Evolutionary conservation across 1,140 invertebrate genomes (phyloP).

Genomic region (Formica exsecta): DNA sequence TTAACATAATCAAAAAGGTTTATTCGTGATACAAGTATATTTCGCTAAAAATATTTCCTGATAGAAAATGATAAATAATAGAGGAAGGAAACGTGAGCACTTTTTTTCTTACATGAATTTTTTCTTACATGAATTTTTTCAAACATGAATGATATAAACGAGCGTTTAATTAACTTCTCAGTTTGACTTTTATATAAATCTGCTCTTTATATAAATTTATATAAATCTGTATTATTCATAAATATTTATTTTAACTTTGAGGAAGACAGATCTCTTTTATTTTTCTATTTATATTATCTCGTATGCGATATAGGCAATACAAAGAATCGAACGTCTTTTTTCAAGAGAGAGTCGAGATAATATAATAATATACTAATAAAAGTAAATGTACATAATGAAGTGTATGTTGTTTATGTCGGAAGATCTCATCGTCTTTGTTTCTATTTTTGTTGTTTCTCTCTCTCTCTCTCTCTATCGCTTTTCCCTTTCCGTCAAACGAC

Average conservation of each 20-base stretch:
- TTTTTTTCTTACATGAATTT: neutral
- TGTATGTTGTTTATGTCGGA: neutral
- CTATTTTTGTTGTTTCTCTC: slow-evolving; percentile 8
- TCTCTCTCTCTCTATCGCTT: slow-evolving; percentile 1
- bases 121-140: too few relatives aligned
- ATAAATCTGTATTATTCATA: neutral
- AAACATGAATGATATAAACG: neutral
- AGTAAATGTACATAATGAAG: slow-evolving; percentile 2
- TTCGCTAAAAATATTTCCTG: neutral
- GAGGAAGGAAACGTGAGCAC: neutral
- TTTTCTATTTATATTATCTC: neutral
- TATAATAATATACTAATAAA: slow-evolving; percentile 21
- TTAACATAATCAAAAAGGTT: neutral
- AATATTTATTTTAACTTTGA: neutral
- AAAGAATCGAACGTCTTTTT: neutral
- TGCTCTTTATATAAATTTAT: neutral
- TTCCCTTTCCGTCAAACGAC: neutral
- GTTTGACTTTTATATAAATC: neutral
- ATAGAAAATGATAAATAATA: neutral
- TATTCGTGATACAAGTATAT: neutral
- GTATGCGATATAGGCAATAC: neutral
- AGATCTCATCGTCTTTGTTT: slow-evolving; percentile 27
- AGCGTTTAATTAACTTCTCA: neutral
- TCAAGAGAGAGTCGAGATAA: neutral
- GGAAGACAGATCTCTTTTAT: neutral